Evolutionary conservation across 1,140 invertebrate genomes (phyloP).

Genomic region (Heliconius nattereri): DNA sequence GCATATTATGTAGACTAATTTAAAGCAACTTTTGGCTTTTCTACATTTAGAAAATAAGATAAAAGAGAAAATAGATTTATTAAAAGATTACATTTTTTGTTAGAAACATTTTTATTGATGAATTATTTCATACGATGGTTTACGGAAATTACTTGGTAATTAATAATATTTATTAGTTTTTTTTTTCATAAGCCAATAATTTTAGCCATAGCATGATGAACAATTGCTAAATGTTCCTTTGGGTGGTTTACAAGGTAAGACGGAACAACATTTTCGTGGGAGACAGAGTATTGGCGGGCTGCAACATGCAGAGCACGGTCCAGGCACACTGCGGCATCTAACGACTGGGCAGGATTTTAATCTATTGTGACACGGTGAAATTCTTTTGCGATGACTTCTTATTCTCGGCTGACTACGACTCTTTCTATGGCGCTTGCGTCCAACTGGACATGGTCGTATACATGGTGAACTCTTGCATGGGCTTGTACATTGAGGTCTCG

Average conservation of each 20-base stretch:
- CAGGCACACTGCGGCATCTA: slow-evolving; percentile 57
- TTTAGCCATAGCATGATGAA: slow-evolving; percentile 17
- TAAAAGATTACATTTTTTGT: neutral
- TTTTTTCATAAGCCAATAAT: neutral
- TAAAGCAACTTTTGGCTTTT: too few relatives aligned
- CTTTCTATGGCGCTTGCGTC: slow-evolving; percentile 51
- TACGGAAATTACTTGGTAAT: neutral
- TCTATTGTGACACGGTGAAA: slow-evolving; percentile 65
- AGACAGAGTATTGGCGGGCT: slow-evolving; percentile 41
- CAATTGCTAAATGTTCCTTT: neutral
- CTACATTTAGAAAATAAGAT: neutral
- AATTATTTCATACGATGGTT: neutral
- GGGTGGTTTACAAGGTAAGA: slow-evolving; percentile 46
- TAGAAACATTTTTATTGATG: neutral
- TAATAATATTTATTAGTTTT: neutral
- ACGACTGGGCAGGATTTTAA: slow-evolving; percentile 57
- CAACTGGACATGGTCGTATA: slow-evolving; percentile 57
- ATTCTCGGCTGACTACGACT: slow-evolving; percentile 59
- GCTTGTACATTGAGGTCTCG: slow-evolving; percentile 27
- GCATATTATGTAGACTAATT: too few relatives aligned
- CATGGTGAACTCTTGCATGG: slow-evolving; percentile 62
- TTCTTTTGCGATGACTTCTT: slow-evolving; percentile 52
- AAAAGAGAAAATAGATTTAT: neutral
- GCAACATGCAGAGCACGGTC: slow-evolving; percentile 47
- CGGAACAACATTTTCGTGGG: slow-evolving; percentile 53